These are phyloP conservation scores for Centroberyx gerrardi DNA, from an alignment of 2,797 vertebrate species.

Conservation along the genomic window DNA sequence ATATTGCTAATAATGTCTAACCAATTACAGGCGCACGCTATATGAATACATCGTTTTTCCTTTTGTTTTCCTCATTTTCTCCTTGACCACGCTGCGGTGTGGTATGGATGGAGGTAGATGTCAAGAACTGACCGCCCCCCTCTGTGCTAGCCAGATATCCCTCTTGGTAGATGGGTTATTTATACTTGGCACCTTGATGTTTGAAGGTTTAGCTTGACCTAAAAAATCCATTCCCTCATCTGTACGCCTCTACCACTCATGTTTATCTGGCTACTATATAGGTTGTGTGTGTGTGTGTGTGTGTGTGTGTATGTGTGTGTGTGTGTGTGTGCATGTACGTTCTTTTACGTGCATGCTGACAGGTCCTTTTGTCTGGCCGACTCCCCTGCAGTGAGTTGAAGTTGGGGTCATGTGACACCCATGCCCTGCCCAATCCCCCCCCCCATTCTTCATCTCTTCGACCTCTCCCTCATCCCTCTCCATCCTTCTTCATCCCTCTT, in stretches of 20 bases:
- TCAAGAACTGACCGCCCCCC: constrained; percentile 45
- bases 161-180: constrained; percentile 62
- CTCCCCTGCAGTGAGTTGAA: constrained; percentile 54
- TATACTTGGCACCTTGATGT: constrained; percentile 63
- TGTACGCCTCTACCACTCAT: constrained; percentile 59
- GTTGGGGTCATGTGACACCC: constrained; percentile 53
- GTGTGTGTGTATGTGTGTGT: constrained; percentile 33
- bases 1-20: neutral
- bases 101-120: constrained; percentile 59
- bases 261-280: constrained; percentile 53
- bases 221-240: constrained; percentile 61
- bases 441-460: constrained; percentile 51
- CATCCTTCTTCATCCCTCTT: constrained; percentile 46
- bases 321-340: constrained; percentile 3
- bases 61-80: neutral
- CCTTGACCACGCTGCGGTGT: constrained; percentile 25
- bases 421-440: constrained; percentile 3
- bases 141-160: constrained; percentile 53
- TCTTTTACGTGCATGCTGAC: constrained; percentile 31
- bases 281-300: neutral
- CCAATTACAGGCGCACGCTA: neutral
- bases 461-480: constrained; percentile 51
- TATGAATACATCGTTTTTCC: no score
- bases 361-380: constrained; percentile 63
- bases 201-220: constrained; percentile 65